phyloP scores from a whole-genome alignment of 2,888 invertebrate species.

The Dascillus cervinus region DNA sequence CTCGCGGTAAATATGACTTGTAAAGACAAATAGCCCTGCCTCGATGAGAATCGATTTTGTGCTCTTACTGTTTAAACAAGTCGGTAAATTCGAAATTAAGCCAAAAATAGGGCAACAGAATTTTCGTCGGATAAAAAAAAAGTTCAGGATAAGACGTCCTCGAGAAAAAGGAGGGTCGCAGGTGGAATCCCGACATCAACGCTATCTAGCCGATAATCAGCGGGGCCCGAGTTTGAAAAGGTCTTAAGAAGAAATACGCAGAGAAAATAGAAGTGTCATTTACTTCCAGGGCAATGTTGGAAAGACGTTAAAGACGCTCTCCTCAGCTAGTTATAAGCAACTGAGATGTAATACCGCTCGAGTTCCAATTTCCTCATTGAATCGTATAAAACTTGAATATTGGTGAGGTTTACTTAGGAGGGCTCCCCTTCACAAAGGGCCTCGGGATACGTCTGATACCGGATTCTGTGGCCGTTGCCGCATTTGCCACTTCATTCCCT shows the following conservation, averaged over 20 bases:
- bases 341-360: constrained; percentile 20
- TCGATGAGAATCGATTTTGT: constrained; percentile 17
- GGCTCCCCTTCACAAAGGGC: no score
- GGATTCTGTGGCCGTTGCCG: constrained; percentile 27
- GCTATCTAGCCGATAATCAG: constrained; percentile 29
- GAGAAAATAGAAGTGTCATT: constrained; percentile 27
- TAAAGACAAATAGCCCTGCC: constrained; percentile 23
- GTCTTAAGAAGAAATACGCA: constrained; percentile 22
- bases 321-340: constrained; percentile 25
- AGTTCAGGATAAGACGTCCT: no score
- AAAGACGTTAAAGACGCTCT: constrained; percentile 26
- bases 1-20: constrained; percentile 24
- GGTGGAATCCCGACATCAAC: constrained; percentile 20
- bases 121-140: no score
- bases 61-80: constrained; percentile 7
- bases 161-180: constrained; percentile 15
- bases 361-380: constrained; percentile 23
- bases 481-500: constrained; percentile 30
- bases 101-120: not conserved
- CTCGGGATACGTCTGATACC: constrained; percentile 24
- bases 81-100: constrained; percentile 1
- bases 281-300: constrained; percentile 29
- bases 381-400: constrained; percentile 22
- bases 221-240: constrained; percentile 22
- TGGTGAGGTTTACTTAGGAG: constrained; percentile 16